phyloP scores from a whole-genome alignment of 2,888 invertebrate species.

The Balanococcus diminutus region DNA sequence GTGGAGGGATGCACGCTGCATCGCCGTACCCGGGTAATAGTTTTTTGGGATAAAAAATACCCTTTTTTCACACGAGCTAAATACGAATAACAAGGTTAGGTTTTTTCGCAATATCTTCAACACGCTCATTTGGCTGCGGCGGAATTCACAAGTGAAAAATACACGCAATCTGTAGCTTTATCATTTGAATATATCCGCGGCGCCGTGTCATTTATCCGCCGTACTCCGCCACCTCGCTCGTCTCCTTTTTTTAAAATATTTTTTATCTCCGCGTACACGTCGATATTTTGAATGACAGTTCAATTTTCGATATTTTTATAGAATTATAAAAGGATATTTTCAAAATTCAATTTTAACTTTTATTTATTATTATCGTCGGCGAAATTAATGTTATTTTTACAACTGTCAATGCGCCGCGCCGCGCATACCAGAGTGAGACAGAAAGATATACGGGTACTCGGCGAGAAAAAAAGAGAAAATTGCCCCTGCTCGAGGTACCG shows the following conservation, averaged over 20 bases:
- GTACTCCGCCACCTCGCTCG: background rate
- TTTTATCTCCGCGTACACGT: background rate
- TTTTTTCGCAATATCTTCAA: slow-evolving; percentile 14
- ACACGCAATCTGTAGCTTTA: slow-evolving; percentile 30
- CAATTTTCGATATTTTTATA: slow-evolving; percentile 40
- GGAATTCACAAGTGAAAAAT: slow-evolving; percentile 30
- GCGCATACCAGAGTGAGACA: background rate
- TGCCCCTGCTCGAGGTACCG: too few species aligned
- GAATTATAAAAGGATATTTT: slow-evolving; percentile 42
- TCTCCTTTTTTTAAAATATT: background rate
- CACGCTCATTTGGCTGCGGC: slow-evolving; percentile 29
- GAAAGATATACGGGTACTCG: background rate
- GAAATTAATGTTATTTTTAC: slow-evolving; percentile 42
- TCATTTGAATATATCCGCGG: slow-evolving; percentile 4
- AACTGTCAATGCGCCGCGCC: slow-evolving; percentile 16
- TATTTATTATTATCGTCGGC: slow-evolving; percentile 39
- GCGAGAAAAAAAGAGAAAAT: background rate
- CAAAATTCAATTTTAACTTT: slow-evolving; percentile 40
- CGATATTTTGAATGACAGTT: slow-evolving; percentile 40
- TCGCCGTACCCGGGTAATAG: background rate
- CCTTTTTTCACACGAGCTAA: background rate
- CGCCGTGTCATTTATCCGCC: background rate
- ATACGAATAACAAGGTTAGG: too few species aligned
- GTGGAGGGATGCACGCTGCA: background rate
- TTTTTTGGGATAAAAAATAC: background rate